Percentiles rank a stretch among this genome's conserved stretches.
phyloP scores from a whole-genome alignment of 1,140 invertebrate genomes.

The Sogatella furcifera region DNA sequence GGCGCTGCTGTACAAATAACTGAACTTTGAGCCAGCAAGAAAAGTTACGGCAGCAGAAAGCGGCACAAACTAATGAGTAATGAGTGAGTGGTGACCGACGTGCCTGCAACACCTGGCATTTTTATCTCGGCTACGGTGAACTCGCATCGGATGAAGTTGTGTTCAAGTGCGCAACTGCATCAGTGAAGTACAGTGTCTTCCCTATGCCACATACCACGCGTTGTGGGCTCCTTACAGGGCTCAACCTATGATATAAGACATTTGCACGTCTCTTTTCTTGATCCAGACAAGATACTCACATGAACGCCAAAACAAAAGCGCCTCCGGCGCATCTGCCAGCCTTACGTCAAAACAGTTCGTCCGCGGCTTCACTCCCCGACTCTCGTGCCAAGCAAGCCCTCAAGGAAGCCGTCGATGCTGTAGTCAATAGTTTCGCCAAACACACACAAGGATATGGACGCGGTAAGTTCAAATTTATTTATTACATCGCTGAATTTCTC shows the following conservation, averaged over 20 bases:
- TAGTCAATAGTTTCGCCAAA: slow-evolving; percentile 68
- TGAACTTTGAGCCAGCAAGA: slow-evolving; percentile 13
- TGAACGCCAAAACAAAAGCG: slow-evolving; percentile 21
- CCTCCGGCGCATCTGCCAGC: slow-evolving; percentile 15
- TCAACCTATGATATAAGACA: slow-evolving; percentile 7
- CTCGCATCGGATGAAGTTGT: background rate
- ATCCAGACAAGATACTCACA: slow-evolving; percentile 5
- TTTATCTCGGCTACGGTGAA: slow-evolving; percentile 5
- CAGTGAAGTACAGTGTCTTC: slow-evolving; percentile 12
- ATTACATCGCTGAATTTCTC: background rate
- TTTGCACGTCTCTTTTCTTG: slow-evolving; percentile 4
- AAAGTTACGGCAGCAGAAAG: slow-evolving; percentile 16
- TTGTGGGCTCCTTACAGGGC: slow-evolving; percentile 9
- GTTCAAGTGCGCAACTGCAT: slow-evolving; percentile 1
- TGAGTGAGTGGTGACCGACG: slow-evolving; percentile 12
- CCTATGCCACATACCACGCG: slow-evolving; percentile 12
- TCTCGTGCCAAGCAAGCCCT: slow-evolving; percentile 57
- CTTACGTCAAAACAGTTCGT: slow-evolving; percentile 12
- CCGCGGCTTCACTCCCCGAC: slow-evolving; percentile 38
- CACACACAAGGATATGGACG: slow-evolving; percentile 43
- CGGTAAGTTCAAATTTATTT: background rate
- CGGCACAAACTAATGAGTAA: slow-evolving; percentile 16
- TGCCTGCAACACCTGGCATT: slow-evolving; percentile 12
- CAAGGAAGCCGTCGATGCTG: slow-evolving; percentile 63
- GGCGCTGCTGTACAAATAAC: slow-evolving; percentile 13